Base-by-base conservation (phyloP, 2,113 vertebrate genomes). In the Nothocercus julius region DNA sequence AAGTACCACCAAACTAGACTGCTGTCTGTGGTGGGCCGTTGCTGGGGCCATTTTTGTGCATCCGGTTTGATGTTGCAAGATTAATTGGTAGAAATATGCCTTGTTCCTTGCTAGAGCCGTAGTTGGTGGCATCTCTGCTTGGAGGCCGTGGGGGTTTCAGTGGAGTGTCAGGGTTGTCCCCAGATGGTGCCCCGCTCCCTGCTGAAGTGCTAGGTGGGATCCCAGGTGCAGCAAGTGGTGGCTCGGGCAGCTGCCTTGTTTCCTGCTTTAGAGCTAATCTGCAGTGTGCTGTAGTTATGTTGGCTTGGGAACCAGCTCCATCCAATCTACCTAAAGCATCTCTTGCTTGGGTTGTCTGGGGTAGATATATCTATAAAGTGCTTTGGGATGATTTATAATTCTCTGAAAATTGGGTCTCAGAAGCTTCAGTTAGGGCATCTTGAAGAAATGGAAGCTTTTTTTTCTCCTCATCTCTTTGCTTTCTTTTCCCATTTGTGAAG, bases 381-480 rank as follows among this genome's bases (percentile, higher is more conserved):
- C 61, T 64, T 56, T 61, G 38, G 11, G 44, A 51, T 77, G 49
- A 67, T 38, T 70, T 74, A 64, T 44, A 80, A 70, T 90, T 87
- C 40, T 86, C 47, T 78, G 61, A 74, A 92, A 94, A 78, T 67
- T 3, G 0, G 1, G 16, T 85, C 51, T 89, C 27, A 2, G 45
- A 83, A 87, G 56, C 59, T 40, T 77, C 59, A 51, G 25, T 69
- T 72, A 67, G 66, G 54, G 58, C 87, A 89, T 53, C 58, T 58
- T n/a, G 36, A 94, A 82, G 69, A 85, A 93, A 44, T 32, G 62
- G 76, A 78, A 88, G 32, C 51, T 11, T 93, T 95, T 95, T 93
- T 95, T 95, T 85, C 81, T 56, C 91, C 93, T 83, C 28, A 72
- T 83, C 61, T 92, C 67, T 63, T 38, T 51, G 73, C 76, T 94